Percentiles rank a stretch among this genome's conserved stretches.
These are phyloP conservation scores for Eucidaris tribuloides DNA, from an alignment of 35 echinoderm and acorn worm genomes.

Conservation along the genomic window DNA sequence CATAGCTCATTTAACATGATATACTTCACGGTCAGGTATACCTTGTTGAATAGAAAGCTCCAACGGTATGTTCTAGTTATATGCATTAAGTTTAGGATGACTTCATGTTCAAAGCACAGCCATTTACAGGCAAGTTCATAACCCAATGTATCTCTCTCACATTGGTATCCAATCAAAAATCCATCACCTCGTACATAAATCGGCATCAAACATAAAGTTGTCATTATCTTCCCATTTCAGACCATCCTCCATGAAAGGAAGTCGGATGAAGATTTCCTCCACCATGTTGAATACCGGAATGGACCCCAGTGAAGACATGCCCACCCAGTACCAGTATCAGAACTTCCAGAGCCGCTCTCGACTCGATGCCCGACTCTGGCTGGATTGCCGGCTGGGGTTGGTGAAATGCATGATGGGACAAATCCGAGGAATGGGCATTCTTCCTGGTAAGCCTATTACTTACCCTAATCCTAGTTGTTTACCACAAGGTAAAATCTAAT, in stretches of 20 bases:
- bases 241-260: conserved; percentile 94
- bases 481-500: too few relatives aligned
- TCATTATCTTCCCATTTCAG: conserved; percentile 19
- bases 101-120: too few relatives aligned
- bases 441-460: conserved; percentile 50
- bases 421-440: conserved; percentile 71
- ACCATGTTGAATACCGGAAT: not conserved
- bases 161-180: too few relatives aligned
- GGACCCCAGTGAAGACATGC: conserved; percentile 20
- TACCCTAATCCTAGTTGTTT: not conserved
- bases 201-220: too few relatives aligned
- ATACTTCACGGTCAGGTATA: too few relatives aligned
- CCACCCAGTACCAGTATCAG: conserved; percentile 92
- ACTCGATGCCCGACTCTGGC: conserved; percentile 89
- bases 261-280: conserved; percentile 35
- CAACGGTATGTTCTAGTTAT: too few relatives aligned
- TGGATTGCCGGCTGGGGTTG: conserved; percentile 72
- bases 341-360: conserved; percentile 93
- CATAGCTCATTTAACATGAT: too few relatives aligned
- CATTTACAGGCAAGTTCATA: too few relatives aligned
- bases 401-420: conserved; percentile 85
- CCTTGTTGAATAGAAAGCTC: too few relatives aligned
- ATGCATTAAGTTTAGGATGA: too few relatives aligned
- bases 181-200: too few relatives aligned
- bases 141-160: too few relatives aligned